Evolutionary conservation across 2,888 invertebrate species (phyloP), one percentile per base, ranked within the genome.

Genomic region (Chouioia cunea): DNA sequence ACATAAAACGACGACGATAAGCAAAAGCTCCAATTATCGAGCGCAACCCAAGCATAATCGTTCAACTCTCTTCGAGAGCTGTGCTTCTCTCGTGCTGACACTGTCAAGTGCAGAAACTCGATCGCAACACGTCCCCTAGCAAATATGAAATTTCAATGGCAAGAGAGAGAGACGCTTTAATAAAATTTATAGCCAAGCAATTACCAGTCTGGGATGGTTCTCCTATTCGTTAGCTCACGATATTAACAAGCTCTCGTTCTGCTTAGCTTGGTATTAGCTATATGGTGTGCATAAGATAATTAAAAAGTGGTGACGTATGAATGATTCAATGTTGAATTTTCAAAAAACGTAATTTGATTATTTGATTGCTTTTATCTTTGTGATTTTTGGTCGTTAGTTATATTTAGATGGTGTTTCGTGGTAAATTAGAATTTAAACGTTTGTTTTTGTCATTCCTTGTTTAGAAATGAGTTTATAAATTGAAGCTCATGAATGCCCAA

Each of bases 81-180:
- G 52, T n/a, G n/a, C n/a, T n/a, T n/a, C n/a, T n/a, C n/a, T n/a
- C n/a, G n/a, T n/a, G n/a, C n/a, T n/a, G n/a, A n/a, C n/a, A n/a
- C 71, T 76, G 76, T 77, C 77, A 75, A 60, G 66, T 57, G 71
- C 74, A 76, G 73, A 73, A 36, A 36, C 36, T 36, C 62, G 65
- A 66, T 66, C 65, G 65, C 44, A 27, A 1, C 4, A n/a, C 43
- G 46, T 18, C 53, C 8, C 53, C 72, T 73, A 70, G 73, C 70
- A 76, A 77, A 75, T 75, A 76, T 75, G 76, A 76, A 77, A 76
- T 76, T 76, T 76, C 76, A 76, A 76, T 73, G 23, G 46, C 71
- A 36, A 48, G n/a, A 46, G 46, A 47, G 20, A 22, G 48, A 56
- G 46, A 46, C 22, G 10, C 60, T 43, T 65, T 60, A 62, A 65